Evolutionary conservation across 53 echinoderm and acorn worm genomes (phyloP), one percentile per base, ranked within the genome.

Genomic region (Glandiceps talaboti): DNA sequence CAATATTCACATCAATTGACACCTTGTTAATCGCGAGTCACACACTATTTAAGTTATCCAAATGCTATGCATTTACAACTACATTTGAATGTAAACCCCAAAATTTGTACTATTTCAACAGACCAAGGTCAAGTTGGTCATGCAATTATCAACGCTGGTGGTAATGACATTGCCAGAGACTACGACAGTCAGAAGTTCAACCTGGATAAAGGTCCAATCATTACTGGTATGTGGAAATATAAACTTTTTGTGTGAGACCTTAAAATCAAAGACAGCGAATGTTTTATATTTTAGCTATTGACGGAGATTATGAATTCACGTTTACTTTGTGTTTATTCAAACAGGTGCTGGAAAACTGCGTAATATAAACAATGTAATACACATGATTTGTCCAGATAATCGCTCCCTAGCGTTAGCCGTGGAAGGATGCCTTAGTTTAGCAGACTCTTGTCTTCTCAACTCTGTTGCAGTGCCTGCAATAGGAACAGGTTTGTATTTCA

Each of bases 401-500:
- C 6, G 6, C 6, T 6, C 6, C 20, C 20, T 45, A 20, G 64
- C 64, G 64, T 6, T 12, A 12, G 64, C 64, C 20, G 64, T 83
- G 30, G 79, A 32, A 12, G 76, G 45, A 78, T 75, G 30, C 28
- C 28, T 87, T 32, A 28, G 75, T 28, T 30, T 1, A 0, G 87
- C 79, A 14, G 83, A 87, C 26, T 20, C 14, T 0, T 25, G 30
- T 0, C 33, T 79, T n/a, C 27, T 87, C 12, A 64, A 30, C 14
- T 87, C 87, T 6, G 20, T 87, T 30, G 79, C 87, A 14, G 79
- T 87, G 26, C 87, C 87, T 30, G 87, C 87, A 26, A 27, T 87
- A 0, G 87, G 87, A 73, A 87, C 87, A 83, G 87, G 87, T 86
- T 82, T n/a, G n/a, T n/a, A n/a, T n/a, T n/a, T n/a, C n/a, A n/a